phyloP scores from a whole-genome alignment of 2,113 vertebrate genomes.

The Epinephelus lanceolatus region DNA sequence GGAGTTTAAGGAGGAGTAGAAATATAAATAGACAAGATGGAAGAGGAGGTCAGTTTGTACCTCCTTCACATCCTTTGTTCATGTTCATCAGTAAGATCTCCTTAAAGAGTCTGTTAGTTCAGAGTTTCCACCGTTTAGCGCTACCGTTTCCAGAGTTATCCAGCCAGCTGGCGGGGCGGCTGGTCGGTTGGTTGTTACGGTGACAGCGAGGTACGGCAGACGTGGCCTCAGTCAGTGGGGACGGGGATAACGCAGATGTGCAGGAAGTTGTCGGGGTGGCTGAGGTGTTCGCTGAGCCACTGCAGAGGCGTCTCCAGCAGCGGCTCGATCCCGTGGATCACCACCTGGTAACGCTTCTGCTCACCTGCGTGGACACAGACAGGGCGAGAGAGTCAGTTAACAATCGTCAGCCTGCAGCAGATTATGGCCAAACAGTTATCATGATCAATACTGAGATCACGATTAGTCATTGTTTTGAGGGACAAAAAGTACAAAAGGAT shows the following conservation, averaged over 20 bases:
- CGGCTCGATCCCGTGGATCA: constrained; percentile 98
- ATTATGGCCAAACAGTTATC: too few relatives aligned
- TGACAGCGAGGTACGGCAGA: not conserved
- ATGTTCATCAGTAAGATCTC: not conserved
- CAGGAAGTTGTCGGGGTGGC: constrained; percentile 99
- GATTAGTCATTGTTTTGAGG: too few relatives aligned
- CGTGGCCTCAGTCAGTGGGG: constrained; percentile 89
- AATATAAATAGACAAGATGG: constrained; percentile 28
- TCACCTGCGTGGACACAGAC: constrained; percentile 85
- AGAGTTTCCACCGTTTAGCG: constrained; percentile 4
- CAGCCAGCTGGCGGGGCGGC: not conserved
- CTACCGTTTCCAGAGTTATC: not conserved
- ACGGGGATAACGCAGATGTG: constrained; percentile 93
- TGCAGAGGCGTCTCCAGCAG: constrained; percentile 97
- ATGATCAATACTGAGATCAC: too few relatives aligned
- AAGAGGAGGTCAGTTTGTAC: constrained; percentile 8
- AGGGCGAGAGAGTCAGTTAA: not conserved
- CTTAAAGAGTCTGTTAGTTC: constrained; percentile 32
- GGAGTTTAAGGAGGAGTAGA: constrained; percentile 1
- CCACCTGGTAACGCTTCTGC: constrained; percentile 92
- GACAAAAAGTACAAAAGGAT: too few relatives aligned
- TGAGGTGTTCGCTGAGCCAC: constrained; percentile 98
- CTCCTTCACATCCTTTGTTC: constrained; percentile 26
- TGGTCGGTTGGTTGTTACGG: constrained; percentile 2
- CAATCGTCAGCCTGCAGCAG: not conserved